Evolutionary conservation across 2,797 vertebrate genomes (phyloP).

Genomic region (Sebastes taczanowskii): DNA sequence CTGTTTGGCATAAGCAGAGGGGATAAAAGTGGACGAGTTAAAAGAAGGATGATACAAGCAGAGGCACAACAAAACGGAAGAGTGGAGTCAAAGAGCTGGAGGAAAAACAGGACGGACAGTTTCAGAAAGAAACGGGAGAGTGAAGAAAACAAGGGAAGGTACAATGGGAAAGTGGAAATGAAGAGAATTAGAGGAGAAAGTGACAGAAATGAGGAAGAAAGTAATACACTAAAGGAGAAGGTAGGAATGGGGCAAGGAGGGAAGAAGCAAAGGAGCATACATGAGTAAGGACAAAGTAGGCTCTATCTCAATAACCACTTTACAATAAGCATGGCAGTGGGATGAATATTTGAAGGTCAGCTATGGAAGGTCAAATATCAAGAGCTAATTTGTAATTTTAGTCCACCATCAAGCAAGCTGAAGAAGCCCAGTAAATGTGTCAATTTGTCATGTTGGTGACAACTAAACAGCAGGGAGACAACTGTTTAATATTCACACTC

Average conservation of each 20-base stretch:
- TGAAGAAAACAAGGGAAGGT: background rate
- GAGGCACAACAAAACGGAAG: background rate
- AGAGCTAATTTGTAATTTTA: background rate
- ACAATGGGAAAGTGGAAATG: background rate
- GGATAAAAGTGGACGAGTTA: constrained; percentile 6
- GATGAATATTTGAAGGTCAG: background rate
- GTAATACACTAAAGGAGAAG: background rate
- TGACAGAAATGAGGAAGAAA: background rate
- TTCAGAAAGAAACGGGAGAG: background rate
- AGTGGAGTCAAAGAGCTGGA: background rate
- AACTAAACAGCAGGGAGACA: background rate
- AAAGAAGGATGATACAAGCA: background rate
- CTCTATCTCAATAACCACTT: background rate
- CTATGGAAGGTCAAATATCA: background rate
- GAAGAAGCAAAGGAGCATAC: background rate
- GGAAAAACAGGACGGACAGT: background rate
- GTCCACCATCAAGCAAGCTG: background rate
- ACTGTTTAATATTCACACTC: background rate
- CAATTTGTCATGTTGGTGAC: background rate
- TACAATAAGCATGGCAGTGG: background rate
- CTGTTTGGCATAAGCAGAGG: background rate
- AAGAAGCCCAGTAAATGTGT: background rate
- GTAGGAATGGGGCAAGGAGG: background rate
- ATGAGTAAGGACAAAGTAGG: background rate
- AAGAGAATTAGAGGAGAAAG: background rate